A percentile compares a stretch with the other conserved stretches of the same genome.
Conservation (phyloP, 2,888 invertebrate genomes). For the Tetranychus piercei region DNA sequence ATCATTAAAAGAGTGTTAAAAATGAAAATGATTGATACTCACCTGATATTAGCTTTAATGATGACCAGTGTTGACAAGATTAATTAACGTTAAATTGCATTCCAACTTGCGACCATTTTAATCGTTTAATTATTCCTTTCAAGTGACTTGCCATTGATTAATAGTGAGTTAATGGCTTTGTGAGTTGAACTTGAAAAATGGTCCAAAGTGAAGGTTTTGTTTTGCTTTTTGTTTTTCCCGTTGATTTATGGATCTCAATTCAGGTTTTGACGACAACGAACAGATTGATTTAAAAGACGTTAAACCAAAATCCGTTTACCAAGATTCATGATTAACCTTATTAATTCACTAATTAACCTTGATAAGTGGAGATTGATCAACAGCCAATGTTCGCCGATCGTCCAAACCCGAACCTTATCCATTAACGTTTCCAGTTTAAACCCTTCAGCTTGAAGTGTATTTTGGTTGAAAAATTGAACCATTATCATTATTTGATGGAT, state of each 20-base stretch:
- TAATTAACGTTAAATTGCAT: too few species aligned
- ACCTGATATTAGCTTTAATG: too few species aligned
- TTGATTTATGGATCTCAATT: slow-evolving; percentile 4
- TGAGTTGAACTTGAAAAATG: background rate
- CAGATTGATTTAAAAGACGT: background rate
- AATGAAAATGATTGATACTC: too few species aligned
- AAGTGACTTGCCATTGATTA: too few species aligned
- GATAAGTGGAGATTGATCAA: background rate
- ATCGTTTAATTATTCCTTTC: too few species aligned
- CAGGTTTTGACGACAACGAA: slow-evolving; percentile 14
- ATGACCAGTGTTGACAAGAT: too few species aligned
- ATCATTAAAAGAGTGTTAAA: too few species aligned
- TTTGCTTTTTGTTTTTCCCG: background rate
- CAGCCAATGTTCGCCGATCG: slow-evolving; percentile 6
- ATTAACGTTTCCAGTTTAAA: background rate
- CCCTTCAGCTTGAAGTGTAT: too few species aligned
- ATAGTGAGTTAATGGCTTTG: too few species aligned
- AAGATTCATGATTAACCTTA: too few species aligned
- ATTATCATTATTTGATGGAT: background rate
- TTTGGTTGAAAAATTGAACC: background rate
- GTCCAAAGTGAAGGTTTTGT: background rate
- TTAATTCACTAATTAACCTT: too few species aligned
- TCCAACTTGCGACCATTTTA: too few species aligned
- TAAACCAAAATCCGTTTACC: background rate
- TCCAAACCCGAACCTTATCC: slow-evolving; percentile 8